Conservation (phyloP, 2,113 vertebrate genomes). For the Telmatochromis sp. region DNA sequence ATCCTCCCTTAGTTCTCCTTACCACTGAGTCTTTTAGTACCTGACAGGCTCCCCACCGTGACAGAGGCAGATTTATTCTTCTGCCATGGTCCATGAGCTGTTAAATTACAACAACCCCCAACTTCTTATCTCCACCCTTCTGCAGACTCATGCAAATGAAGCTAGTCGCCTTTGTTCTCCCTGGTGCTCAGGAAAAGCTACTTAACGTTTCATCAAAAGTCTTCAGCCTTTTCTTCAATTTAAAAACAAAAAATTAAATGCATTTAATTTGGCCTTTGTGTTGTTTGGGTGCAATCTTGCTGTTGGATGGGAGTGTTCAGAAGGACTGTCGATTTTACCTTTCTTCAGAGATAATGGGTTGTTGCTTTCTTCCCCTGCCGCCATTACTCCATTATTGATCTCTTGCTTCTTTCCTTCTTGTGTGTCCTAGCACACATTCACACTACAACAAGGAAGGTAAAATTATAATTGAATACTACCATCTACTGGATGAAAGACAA, state of each 20-base stretch:
- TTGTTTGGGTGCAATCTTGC: not conserved
- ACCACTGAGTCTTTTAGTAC: not conserved
- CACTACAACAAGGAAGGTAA: not conserved
- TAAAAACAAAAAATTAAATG: not conserved
- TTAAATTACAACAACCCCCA: not conserved
- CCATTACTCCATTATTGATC: slow-evolving; percentile 67
- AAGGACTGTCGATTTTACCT: not conserved
- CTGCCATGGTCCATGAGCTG: not conserved
- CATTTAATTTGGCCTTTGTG: not conserved
- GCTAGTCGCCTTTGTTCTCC: slow-evolving; percentile 44
- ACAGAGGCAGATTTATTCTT: slow-evolving; percentile 6
- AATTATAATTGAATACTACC: slow-evolving; percentile 16
- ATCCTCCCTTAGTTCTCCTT: not conserved
- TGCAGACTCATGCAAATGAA: not conserved
- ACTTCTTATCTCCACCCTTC: not conserved
- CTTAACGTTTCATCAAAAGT: not conserved
- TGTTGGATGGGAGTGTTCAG: not conserved
- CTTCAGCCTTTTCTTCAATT: not conserved
- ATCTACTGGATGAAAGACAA: slow-evolving; percentile 33
- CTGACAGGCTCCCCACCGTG: not conserved
- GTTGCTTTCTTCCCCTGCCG: slow-evolving; percentile 38
- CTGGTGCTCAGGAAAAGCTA: slow-evolving; percentile 5
- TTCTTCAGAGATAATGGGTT: slow-evolving; percentile 2
- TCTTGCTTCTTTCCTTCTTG: slow-evolving; percentile 47
- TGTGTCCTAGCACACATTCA: slow-evolving; percentile 36